Percentiles rank a stretch among this genome's conserved stretches.
Evolutionary conservation across 2,888 invertebrate species (phyloP).

Genomic region (Adineta ricciae): DNA sequence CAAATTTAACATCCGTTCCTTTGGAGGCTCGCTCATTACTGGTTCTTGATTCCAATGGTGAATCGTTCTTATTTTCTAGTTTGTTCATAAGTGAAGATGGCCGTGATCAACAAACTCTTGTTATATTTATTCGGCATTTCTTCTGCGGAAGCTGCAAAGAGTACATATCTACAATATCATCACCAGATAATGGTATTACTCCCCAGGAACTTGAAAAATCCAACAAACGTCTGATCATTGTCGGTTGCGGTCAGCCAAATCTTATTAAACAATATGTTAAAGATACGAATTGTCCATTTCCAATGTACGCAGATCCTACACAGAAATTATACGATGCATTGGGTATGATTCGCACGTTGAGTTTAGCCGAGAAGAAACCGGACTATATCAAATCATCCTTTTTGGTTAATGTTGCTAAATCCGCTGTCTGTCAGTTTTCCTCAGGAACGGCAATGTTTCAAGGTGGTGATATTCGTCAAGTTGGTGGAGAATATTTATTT

Average conservation of each 20-base stretch:
- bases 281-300: not conserved
- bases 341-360: not conserved
- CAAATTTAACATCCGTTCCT: not conserved
- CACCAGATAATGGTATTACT: not conserved
- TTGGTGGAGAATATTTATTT: not conserved
- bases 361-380: not conserved
- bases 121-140: not conserved
- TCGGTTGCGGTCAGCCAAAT: not conserved
- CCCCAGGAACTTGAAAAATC: not conserved
- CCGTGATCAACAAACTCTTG: not conserved
- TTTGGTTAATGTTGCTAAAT: not conserved
- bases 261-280: not conserved
- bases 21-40: not conserved
- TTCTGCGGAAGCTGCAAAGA: not conserved
- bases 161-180: not conserved
- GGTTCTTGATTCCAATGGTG: not conserved
- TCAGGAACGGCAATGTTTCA: not conserved
- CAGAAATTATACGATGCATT: not conserved
- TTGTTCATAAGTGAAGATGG: not conserved
- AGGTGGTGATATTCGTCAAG: slow-evolving; percentile 10
- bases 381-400: not conserved
- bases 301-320: not conserved
- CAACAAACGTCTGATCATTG: not conserved
- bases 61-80: not conserved
- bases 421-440: not conserved